Evolutionary conservation across 2,113 vertebrate species (phyloP), one percentile per base, ranked within the genome.

Genomic region (Salvelinus namaycush): DNA sequence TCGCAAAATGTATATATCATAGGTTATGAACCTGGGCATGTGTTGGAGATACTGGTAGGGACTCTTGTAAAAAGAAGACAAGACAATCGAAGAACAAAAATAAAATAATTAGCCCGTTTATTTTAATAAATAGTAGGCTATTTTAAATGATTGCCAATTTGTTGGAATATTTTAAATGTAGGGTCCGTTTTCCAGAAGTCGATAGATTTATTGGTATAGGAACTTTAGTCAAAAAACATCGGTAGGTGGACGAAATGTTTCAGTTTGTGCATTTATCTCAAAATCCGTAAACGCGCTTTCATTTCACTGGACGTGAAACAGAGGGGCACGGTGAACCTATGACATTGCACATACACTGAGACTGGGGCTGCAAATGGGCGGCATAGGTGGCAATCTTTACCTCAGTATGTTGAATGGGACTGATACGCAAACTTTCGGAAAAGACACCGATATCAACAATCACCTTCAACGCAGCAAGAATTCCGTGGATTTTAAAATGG

Each of bases 341-440:
- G 94, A 86, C 83, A 80, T 84, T 87, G 77, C 82, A 80, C 86
- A 88, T 87, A 79, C 70, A 77, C 75, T 82, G 29, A 75, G 82
- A 84, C 80, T 84, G 86, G 76, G 83, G 88, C 91, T 94, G 92
- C 93, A 91, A 80, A 96, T 96, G 95, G 95, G 95, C 91, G 95
- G 94, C 85, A 92, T 94, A 93, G 94, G 94, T 79, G 92, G 92
- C 81, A 92, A 90, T 84, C 91, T 95, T 77, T 90, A 93, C 89
- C 91, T 93, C 93, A 94, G 93, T 87, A 96, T 96, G 95, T 94
- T 96, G 92, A 94, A 93, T 94, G 93, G 93, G 89, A 87, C 92
- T 83, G 88, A 93, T 83, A 83, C 92, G 90, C 93, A 94, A 91
- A 93, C 90, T 92, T 94, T 93, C 79, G 89, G 86, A 79, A 96